phyloP scores from a whole-genome alignment of 1,140 invertebrate genomes.

The Pomacea maculata region DNA sequence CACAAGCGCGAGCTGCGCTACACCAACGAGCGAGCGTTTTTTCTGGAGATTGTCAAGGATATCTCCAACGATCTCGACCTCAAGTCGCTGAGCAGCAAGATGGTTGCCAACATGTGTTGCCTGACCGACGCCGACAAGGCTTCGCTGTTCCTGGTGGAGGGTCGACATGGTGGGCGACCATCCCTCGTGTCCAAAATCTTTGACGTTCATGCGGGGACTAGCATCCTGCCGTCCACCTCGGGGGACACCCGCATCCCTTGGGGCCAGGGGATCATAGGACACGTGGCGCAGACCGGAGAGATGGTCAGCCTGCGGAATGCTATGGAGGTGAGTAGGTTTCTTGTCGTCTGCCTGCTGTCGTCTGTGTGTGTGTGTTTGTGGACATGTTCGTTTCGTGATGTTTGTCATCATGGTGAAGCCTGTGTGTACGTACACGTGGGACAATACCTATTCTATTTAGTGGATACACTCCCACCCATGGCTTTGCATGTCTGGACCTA shows the following conservation, averaged over 20 bases:
- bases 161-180: constrained; percentile 74
- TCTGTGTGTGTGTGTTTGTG: constrained; percentile 1
- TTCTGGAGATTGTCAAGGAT: constrained; percentile 95
- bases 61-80: constrained; percentile 96
- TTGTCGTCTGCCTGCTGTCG: neutral
- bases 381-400: neutral
- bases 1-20: constrained; percentile 65
- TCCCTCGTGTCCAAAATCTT: constrained; percentile 92
- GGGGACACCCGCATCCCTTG: constrained; percentile 69
- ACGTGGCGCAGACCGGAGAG: constrained; percentile 90
- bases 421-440: no score
- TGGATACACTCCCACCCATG: no score
- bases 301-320: constrained; percentile 84
- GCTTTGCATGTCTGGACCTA: no score
- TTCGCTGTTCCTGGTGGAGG: constrained; percentile 87
- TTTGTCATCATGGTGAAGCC: no score
- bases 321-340: constrained; percentile 26
- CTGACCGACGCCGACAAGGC: constrained; percentile 89
- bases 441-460: no score
- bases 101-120: constrained; percentile 93
- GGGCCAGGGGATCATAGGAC: constrained; percentile 87
- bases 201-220: constrained; percentile 77
- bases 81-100: constrained; percentile 91
- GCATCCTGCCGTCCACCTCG: constrained; percentile 78
- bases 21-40: constrained; percentile 90